Base-by-base conservation (phyloP, 2,113 vertebrate species). In the Corythornis madagascariensis region DNA sequence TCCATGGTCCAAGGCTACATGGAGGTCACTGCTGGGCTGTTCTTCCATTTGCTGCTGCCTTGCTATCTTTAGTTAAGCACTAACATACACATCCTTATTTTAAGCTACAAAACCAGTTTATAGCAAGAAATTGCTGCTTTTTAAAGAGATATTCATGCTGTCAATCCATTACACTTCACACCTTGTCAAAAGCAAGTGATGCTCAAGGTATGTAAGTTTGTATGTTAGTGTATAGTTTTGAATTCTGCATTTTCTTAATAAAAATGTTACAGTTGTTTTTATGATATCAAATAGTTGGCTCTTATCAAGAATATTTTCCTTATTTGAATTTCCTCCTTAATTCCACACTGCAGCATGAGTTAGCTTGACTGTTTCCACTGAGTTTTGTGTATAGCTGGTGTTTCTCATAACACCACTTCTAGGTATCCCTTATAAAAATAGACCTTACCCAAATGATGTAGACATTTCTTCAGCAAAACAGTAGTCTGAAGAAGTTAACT, bases 121-220 rank as follows among this genome's bases (percentile, higher is more conserved):
- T 86, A 72, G 24, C 1, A 4, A 33, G n/a, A 84, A 76, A 53
- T 48, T 84, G 6, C 29, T 83, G 33, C 28, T 75, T 88, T 82
- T 79, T 57, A 47, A 82, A 76, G 47, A 85, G 20, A 26, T 65
- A 12, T 79, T 91, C 22, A 8, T 92, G 79, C 91, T 79, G 31
- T 66, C 85, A 91, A 73, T 66, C 64, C 24, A 33, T 88, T 61
- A 69, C 16, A 50, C 53, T 92, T 87, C 47, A 83, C 71, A 80
- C 35, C 20, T 84, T 92, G 87, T 93, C 85, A 91, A 87, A 88
- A 77, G n/a, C 47, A 84, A 94, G 47, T 53, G 63, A 86, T 65
- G 29, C 16, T 89, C 63, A 76, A 89, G 70, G 60, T 81, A 57
- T 26, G 19, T 26, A 55, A 88, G 31, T 20, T 2, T 66, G 11